Evolutionary conservation across 2,797 vertebrate genomes (phyloP).

Genomic region (Sebastes cheni): DNA sequence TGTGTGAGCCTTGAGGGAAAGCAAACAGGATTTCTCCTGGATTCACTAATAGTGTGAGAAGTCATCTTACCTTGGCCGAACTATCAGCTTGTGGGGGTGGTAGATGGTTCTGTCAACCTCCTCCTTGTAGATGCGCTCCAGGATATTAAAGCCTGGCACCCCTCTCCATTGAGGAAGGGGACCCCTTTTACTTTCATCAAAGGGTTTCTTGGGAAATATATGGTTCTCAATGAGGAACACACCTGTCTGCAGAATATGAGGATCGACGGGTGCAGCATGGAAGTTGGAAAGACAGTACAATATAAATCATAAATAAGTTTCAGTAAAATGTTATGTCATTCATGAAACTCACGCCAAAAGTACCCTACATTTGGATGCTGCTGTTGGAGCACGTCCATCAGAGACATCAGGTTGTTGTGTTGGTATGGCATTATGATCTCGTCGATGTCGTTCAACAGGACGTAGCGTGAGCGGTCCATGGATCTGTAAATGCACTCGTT

Average conservation of each 20-base stretch:
- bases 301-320: not conserved
- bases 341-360: not conserved
- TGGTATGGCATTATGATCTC: constrained; percentile 74
- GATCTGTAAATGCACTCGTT: constrained; percentile 79
- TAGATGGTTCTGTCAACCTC: not conserved
- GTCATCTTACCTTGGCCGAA: constrained; percentile 47
- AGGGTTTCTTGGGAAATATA: constrained; percentile 71
- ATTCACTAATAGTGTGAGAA: not conserved
- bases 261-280: not conserved
- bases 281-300: not conserved
- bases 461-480: constrained; percentile 70
- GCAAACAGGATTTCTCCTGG: too few relatives aligned
- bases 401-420: constrained; percentile 43
- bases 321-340: not conserved
- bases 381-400: constrained; percentile 59
- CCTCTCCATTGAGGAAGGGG: constrained; percentile 48
- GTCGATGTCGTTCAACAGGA: constrained; percentile 75
- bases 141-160: constrained; percentile 68
- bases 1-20: not conserved
- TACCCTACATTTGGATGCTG: constrained; percentile 44
- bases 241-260: not conserved
- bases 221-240: constrained; percentile 81
- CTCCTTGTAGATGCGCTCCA: constrained; percentile 64
- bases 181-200: constrained; percentile 24
- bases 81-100: constrained; percentile 56